phyloP scores from a whole-genome alignment of 2,113 vertebrate species.

The Pedionomus torquatus region DNA sequence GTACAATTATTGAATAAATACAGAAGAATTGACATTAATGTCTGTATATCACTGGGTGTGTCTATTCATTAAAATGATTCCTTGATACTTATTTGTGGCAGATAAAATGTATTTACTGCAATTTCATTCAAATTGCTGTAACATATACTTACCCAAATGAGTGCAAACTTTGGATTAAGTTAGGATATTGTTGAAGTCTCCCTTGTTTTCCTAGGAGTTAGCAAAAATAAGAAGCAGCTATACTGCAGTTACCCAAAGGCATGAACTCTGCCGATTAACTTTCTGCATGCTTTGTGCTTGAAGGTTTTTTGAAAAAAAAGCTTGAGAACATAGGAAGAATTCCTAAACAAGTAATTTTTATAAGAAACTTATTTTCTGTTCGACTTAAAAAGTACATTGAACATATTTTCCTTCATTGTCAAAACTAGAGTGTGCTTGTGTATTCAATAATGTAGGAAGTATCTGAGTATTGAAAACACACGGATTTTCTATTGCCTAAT shows the following conservation, averaged over 20 bases:
- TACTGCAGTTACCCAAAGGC: neutral
- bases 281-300: neutral
- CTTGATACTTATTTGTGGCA: conserved; percentile 25
- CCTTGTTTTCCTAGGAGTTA: neutral
- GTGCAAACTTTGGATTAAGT: conserved; percentile 41
- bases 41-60: neutral
- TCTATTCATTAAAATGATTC: conserved; percentile 64
- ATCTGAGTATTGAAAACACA: neutral
- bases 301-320: neutral
- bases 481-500: neutral
- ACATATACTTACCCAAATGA: conserved; percentile 21
- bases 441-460: neutral
- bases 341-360: neutral
- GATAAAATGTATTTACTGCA: conserved; percentile 22
- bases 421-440: neutral
- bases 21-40: conserved; percentile 9
- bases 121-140: conserved; percentile 61
- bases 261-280: neutral
- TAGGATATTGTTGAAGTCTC: neutral
- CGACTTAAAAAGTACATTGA: neutral
- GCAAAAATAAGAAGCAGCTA: neutral
- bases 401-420: neutral
- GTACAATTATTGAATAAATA: conserved; percentile 63
- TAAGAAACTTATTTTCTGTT: neutral
- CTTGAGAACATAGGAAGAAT: neutral